These are phyloP conservation scores for Archegozetes longisetosus DNA, from an alignment of 1,140 invertebrate genomes.

Conservation along the genomic window DNA sequence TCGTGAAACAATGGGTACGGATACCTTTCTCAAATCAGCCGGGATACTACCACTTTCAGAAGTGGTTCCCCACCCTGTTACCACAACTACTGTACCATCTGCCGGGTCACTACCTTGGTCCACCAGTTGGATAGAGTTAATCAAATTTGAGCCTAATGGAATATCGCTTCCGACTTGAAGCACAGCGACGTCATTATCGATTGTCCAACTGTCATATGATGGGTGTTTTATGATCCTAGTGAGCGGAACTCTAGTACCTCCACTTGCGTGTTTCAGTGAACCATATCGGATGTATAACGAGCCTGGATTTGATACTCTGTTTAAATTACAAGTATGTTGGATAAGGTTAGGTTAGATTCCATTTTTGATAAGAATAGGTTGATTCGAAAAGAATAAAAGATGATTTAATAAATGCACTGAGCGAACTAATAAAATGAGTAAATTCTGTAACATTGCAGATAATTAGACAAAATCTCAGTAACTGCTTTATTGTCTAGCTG, in stretches of 20 bases:
- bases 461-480: neutral
- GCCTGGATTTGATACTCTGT: neutral
- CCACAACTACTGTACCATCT: neutral
- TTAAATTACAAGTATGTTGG: too few species aligned
- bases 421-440: too few species aligned
- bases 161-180: neutral
- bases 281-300: constrained; percentile 1
- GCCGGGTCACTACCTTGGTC: neutral
- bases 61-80: neutral
- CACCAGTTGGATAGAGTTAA: neutral
- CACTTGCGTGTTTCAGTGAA: neutral
- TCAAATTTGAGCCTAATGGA: neutral
- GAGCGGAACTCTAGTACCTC: neutral
- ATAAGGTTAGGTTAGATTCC: neutral
- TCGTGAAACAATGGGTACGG: neutral
- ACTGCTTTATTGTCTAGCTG: neutral
- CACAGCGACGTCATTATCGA: constrained; percentile 4
- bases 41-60: neutral
- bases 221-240: neutral
- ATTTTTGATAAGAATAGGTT: neutral
- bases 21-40: neutral
- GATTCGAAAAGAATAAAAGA: too few species aligned
- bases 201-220: neutral
- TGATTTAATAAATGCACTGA: too few species aligned
- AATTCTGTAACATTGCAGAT: too few species aligned